Evolutionary conservation across 1,140 invertebrate genomes (phyloP).

Genomic region (Tetranychus urticae): DNA sequence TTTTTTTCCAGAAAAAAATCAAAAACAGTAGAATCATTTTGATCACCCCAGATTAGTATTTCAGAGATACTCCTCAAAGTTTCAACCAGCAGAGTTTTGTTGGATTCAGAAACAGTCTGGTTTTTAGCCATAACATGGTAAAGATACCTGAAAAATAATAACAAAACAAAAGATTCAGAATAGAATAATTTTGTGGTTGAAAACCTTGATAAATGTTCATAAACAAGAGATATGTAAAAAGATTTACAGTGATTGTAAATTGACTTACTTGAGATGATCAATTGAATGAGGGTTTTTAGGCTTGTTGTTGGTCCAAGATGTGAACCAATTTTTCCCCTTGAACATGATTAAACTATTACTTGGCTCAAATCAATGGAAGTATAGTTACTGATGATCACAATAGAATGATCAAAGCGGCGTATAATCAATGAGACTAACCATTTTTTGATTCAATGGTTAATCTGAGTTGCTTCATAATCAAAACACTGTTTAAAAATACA

Average conservation of each 20-base stretch:
- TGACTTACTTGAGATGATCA: conserved; percentile 67
- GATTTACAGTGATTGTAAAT: background rate
- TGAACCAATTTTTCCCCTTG: background rate
- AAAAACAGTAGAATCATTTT: conserved; percentile 97
- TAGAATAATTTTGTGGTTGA: background rate
- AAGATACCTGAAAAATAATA: conserved; percentile 38
- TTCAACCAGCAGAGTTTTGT: conserved; percentile 82
- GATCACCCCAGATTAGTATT: conserved; percentile 99
- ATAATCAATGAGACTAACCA: no score
- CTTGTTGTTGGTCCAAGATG: background rate
- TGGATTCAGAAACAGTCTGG: conserved; percentile 83
- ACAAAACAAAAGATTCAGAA: background rate
- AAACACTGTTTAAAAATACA: no score
- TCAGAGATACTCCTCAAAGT: conserved; percentile 89
- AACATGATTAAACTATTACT: background rate
- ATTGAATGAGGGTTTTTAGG: conserved; percentile 39
- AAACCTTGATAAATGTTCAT: background rate
- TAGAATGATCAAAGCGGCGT: no score
- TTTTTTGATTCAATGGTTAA: no score
- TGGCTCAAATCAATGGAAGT: no score
- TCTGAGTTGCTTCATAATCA: no score
- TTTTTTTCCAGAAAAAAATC: conserved; percentile 99
- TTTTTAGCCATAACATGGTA: conserved; percentile 88
- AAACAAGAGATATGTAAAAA: background rate
- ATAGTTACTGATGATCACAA: no score